Percentiles rank a stretch among this genome's conserved stretches.
Conservation (phyloP, 2,888 invertebrate species). For the Teinopalpus imperialis region DNA sequence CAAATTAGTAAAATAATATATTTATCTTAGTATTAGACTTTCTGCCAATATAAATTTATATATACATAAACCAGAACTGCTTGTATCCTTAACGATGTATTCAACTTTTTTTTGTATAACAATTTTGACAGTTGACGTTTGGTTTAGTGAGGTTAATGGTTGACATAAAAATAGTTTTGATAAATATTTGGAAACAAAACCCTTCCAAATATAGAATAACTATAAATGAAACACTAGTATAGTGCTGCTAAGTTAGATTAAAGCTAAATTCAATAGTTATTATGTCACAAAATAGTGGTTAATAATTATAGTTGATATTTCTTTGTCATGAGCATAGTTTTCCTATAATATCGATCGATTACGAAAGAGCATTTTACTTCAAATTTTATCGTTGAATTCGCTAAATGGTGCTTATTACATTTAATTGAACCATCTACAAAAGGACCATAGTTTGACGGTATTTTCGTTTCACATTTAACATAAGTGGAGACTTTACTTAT, state of each 20-base stretch:
- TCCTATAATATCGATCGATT: conserved; percentile 76
- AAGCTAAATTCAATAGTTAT: conserved; percentile 4
- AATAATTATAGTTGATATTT: conserved; percentile 39
- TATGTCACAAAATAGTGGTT: conserved; percentile 30
- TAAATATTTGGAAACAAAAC: conserved; percentile 57
- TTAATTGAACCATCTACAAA: conserved; percentile 2
- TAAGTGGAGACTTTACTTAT: conserved; percentile 1
- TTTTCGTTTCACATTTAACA: conserved; percentile 6
- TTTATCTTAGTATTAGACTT: too few species aligned
- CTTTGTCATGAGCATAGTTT: conserved; percentile 76
- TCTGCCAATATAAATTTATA: too few species aligned
- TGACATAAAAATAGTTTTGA: conserved; percentile 62
- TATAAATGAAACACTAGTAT: conserved; percentile 36
- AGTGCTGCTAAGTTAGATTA: conserved; percentile 28
- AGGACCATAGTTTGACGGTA: background rate
- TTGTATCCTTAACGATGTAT: conserved; percentile 12
- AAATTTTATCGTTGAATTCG: conserved; percentile 39
- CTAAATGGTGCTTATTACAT: conserved; percentile 10
- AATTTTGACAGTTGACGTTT: conserved; percentile 53
- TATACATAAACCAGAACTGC: background rate
- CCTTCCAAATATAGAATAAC: conserved; percentile 48
- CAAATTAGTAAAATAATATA: too few species aligned
- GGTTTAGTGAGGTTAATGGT: conserved; percentile 63
- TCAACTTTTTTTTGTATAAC: conserved; percentile 20
- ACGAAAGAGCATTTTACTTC: conserved; percentile 69